These are phyloP conservation scores for Hypena proboscidalis DNA, from an alignment of 2,888 invertebrate genomes.

Conservation along the genomic window DNA sequence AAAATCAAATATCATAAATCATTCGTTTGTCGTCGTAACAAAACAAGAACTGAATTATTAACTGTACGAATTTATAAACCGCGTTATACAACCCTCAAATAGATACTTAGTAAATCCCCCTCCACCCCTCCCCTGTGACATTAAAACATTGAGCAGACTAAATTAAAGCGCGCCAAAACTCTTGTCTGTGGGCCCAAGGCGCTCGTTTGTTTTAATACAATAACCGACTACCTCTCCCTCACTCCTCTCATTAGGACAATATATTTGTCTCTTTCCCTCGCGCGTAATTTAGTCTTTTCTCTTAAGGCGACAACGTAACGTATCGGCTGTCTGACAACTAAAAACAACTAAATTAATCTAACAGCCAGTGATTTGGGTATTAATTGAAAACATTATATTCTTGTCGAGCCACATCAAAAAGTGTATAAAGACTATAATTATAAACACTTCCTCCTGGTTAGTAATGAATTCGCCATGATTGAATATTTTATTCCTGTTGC, in stretches of 20 bases:
- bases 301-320: conserved; percentile 74
- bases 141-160: conserved; percentile 83
- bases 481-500: conserved; percentile 9
- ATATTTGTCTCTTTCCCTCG: conserved; percentile 57
- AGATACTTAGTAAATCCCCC: conserved; percentile 75
- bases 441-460: conserved; percentile 26
- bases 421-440: conserved; percentile 30
- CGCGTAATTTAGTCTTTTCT: conserved; percentile 69
- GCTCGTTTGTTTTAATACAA: conserved; percentile 85
- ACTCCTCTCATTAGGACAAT: conserved; percentile 59
- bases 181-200: conserved; percentile 82
- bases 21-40: conserved; percentile 20
- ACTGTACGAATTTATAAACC: conserved; percentile 78
- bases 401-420: conserved; percentile 30
- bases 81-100: conserved; percentile 78
- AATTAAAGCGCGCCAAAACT: conserved; percentile 84
- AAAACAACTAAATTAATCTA: conserved; percentile 46
- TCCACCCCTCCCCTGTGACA: conserved; percentile 65
- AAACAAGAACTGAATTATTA: conserved; percentile 62
- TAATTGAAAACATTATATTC: conserved; percentile 45
- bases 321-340: conserved; percentile 56
- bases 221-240: conserved; percentile 74
- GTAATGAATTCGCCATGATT: conserved; percentile 15
- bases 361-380: conserved; percentile 48
- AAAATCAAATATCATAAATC: conserved; percentile 27